Base-by-base conservation (phyloP, 2,888 invertebrate genomes). In the Leptinotarsa juncta region DNA sequence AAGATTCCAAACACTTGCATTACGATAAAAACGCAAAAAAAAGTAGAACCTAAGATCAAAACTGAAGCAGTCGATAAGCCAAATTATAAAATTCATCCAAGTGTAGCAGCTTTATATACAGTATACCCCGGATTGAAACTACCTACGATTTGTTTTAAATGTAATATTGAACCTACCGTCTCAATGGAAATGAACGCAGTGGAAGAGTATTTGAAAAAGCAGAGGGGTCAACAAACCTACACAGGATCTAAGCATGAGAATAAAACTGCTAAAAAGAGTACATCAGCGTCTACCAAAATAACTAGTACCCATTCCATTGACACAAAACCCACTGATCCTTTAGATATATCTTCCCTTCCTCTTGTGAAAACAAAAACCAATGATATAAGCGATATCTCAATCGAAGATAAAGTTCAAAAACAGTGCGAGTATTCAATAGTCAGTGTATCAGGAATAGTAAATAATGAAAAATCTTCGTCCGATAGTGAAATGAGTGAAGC, bases 151-250 rank as follows among this genome's bases (percentile, higher is more conserved):
- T 78, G 77, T 55, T 42, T 80, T n/a, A 70, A 75, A 14, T 70
- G 66, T 3, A 68, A 82, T 65, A 65, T 79, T 5, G 65, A 73
- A 18, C 83, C 82, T 18, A 72, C 70, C 18, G 79, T 83, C 3
- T 78, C 78, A 7, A 74, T 83, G 60, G 60, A 77, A 20, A 79
- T 79, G 67, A 79, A 78, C 60, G 80, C 77, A 66, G 81, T 83
- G 0, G 82, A 82, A 72, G 71, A 78, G 14, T 82, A 79, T 67
- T 78, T 76, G 23, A 74, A 70, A 75, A 26, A 62, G 3, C 16
- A 32, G 3, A 42, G 42, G 15, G 32, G n/a, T 5, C 15, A 42
- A 32, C 42, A 62, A 62, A n/a, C 20, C 20, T 57, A 23, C 16
- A 42, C 4, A 16, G 16, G 16, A 32, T 3, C 42, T 4, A 32